These are phyloP conservation scores for Brachypalpus laphriformis DNA, from an alignment of 2,888 invertebrate genomes.

Conservation along the genomic window DNA sequence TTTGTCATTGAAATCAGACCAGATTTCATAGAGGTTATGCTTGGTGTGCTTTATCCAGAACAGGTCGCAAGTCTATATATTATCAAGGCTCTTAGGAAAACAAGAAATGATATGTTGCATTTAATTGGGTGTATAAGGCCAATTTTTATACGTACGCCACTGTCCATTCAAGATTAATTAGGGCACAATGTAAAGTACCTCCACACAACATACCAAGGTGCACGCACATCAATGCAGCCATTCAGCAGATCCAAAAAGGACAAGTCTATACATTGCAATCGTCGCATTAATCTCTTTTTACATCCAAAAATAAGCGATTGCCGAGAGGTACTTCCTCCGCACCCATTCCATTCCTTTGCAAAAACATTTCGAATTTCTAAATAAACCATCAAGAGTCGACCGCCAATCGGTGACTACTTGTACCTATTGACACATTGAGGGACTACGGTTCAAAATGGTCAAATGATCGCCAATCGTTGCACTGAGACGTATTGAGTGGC, in stretches of 20 bases:
- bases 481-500: conserved; percentile 32
- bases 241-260: conserved; percentile 60
- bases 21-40: too few relatives aligned
- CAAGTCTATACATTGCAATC: conserved; percentile 45
- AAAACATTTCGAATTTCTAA: conserved; percentile 31
- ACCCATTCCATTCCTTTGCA: conserved; percentile 31
- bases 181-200: conserved; percentile 52
- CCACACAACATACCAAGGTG: conserved; percentile 29
- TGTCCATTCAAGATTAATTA: conserved; percentile 50
- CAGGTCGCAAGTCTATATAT: too few relatives aligned
- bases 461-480: conserved; percentile 52
- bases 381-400: conserved; percentile 51
- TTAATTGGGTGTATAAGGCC: too few relatives aligned
- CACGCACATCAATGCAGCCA: conserved; percentile 54
- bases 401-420: conserved; percentile 41
- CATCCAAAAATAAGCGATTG: conserved; percentile 60
- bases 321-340: conserved; percentile 31
- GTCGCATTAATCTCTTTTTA: conserved; percentile 43
- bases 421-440: conserved; percentile 73
- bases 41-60: too few relatives aligned
- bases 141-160: conserved; percentile 36
- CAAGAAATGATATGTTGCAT: too few relatives aligned
- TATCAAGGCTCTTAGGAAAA: too few relatives aligned
- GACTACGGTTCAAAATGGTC: conserved; percentile 59
- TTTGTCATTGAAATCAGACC: too few relatives aligned